phyloP scores from a whole-genome alignment of 2,113 vertebrate species.

The Recurvirostra avosetta region DNA sequence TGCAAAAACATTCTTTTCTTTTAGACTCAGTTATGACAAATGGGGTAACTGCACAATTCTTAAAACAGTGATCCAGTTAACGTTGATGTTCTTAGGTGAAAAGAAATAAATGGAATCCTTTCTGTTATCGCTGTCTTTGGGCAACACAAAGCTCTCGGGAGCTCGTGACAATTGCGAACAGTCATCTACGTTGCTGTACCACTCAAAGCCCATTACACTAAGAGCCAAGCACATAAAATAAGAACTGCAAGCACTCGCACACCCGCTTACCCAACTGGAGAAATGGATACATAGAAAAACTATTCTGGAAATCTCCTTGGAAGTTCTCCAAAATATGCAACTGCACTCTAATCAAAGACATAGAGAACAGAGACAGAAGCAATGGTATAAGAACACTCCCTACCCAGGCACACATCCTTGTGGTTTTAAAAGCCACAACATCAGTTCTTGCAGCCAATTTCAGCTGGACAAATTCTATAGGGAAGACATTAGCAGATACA shows the following conservation, averaged over 20 bases:
- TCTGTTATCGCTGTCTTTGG: not conserved
- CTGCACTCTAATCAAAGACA: not conserved
- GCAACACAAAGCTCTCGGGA: not conserved
- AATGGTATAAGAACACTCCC: not conserved
- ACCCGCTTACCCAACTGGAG: not conserved
- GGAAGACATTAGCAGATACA: not conserved
- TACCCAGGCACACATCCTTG: not conserved
- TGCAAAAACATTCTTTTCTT: not conserved
- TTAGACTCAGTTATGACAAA: not conserved
- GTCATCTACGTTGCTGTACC: not conserved
- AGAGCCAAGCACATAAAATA: not conserved
- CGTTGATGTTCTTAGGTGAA: not conserved
- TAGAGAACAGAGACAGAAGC: not conserved
- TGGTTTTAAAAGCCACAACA: not conserved
- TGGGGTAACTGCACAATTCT: not conserved
- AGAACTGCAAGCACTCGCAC: not conserved
- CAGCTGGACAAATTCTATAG: not conserved
- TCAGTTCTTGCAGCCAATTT: not conserved
- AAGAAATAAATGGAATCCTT: not conserved
- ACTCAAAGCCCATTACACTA: not conserved
- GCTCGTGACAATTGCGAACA: fast-evolving
- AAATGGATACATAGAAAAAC: not conserved
- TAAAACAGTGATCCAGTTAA: not conserved
- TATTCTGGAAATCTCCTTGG: not conserved
- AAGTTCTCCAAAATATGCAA: not conserved